phyloP scores from a whole-genome alignment of 2,797 vertebrate genomes.

The Sebastes variabilis region DNA sequence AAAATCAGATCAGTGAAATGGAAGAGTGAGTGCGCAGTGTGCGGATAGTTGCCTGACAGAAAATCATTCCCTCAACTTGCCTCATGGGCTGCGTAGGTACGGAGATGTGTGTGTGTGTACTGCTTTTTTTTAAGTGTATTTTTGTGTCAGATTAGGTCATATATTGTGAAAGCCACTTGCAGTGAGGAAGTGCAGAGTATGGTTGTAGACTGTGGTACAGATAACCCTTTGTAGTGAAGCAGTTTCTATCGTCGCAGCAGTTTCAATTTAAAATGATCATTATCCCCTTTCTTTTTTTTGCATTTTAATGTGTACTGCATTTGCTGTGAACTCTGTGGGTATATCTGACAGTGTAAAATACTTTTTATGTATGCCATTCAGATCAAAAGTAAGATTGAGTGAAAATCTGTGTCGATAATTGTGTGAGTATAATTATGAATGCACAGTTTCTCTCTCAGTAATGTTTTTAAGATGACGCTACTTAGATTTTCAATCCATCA shows the following conservation, averaged over 20 bases:
- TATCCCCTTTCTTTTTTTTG: background rate
- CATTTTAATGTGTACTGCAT: background rate
- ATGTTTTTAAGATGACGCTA: conserved; percentile 22
- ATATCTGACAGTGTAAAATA: conserved; percentile 5
- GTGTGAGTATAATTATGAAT: conserved; percentile 27
- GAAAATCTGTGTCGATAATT: conserved; percentile 19
- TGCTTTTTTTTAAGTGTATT: conserved; percentile 18
- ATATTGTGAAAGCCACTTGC: conserved; percentile 20
- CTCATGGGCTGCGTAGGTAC: conserved; percentile 27
- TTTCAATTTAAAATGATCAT: conserved; percentile 20
- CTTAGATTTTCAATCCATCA: conserved; percentile 39
- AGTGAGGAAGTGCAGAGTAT: background rate
- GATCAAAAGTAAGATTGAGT: conserved; percentile 8
- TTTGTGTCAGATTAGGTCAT: conserved; percentile 19
- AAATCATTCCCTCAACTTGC: conserved; percentile 44
- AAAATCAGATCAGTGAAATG: conserved; percentile 45
- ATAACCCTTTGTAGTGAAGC: conserved; percentile 2
- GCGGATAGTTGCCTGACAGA: conserved; percentile 34
- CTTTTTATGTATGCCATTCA: conserved; percentile 18
- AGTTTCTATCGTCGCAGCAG: background rate
- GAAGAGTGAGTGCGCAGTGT: conserved; percentile 40
- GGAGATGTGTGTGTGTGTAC: background rate
- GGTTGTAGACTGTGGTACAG: background rate
- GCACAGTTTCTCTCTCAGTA: conserved; percentile 11
- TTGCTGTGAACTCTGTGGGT: conserved; percentile 14